phyloP scores from a whole-genome alignment of 2,797 vertebrate genomes.

The Lacerta agilis region DNA sequence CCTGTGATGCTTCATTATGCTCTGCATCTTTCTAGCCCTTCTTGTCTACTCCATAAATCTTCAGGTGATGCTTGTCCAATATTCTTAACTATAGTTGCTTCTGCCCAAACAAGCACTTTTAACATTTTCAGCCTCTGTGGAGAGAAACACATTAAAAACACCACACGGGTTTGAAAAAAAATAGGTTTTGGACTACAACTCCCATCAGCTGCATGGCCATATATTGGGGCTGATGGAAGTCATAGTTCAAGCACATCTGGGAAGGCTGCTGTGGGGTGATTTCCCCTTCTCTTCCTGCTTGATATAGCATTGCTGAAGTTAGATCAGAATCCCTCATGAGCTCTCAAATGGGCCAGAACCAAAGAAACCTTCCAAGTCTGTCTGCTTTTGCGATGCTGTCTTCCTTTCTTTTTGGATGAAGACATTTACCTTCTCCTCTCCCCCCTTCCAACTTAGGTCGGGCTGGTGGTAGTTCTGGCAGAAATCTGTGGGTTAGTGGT shows the following conservation, averaged over 20 bases:
- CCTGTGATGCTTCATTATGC: no score
- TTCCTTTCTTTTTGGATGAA: neutral
- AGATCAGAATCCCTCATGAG: no score
- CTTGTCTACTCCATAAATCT: neutral
- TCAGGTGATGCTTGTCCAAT: neutral
- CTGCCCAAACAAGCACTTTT: no score
- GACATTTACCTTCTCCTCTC: neutral
- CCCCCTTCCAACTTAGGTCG: conserved; percentile 62
- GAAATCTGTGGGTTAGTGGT: conserved; percentile 97
- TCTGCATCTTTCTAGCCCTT: neutral
- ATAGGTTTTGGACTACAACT: no score
- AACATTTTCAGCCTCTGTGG: no score
- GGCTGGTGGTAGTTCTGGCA: conserved; percentile 78
- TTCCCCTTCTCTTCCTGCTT: no score
- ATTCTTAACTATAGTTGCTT: no score
- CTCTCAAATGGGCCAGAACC: neutral
- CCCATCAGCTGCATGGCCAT: no score
- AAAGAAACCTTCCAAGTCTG: accelerated
- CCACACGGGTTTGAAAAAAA: no score
- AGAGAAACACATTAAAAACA: no score
- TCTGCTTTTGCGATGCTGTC: neutral
- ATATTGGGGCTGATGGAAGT: neutral
- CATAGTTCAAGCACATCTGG: neutral
- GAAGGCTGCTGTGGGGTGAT: no score
- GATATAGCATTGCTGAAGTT: neutral